Evolutionary conservation across 2,888 invertebrate species (phyloP).

Genomic region (Andrena trimmerana): DNA sequence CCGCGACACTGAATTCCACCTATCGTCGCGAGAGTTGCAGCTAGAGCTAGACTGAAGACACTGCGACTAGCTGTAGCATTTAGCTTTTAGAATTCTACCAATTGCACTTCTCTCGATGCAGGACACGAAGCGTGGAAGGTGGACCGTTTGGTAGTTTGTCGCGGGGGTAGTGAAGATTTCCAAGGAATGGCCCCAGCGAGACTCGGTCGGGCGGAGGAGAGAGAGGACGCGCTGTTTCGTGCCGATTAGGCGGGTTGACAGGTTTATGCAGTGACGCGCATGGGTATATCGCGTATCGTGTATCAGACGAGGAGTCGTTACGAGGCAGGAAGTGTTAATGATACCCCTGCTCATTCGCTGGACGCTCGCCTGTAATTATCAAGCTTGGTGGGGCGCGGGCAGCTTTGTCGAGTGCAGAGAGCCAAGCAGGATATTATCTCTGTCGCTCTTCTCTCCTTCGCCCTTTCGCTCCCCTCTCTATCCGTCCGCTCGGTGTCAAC

Average conservation of each 20-base stretch:
- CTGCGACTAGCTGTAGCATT: too few species aligned
- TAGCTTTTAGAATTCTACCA: too few species aligned
- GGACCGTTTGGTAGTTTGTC: slow-evolving; percentile 7
- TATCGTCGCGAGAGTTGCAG: too few species aligned
- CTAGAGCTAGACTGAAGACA: too few species aligned
- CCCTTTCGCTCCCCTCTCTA: slow-evolving; percentile 13
- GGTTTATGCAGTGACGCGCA: slow-evolving; percentile 80
- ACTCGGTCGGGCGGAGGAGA: neutral
- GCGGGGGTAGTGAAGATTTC: neutral
- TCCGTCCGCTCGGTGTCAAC: slow-evolving; percentile 34
- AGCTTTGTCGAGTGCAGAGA: slow-evolving; percentile 58
- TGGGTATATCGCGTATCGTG: slow-evolving; percentile 77
- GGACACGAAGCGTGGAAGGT: neutral
- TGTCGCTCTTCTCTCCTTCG: slow-evolving; percentile 32
- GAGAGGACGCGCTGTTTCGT: slow-evolving; percentile 55
- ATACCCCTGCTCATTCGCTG: slow-evolving; percentile 84
- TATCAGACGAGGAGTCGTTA: slow-evolving; percentile 83
- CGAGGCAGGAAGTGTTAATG: slow-evolving; percentile 84
- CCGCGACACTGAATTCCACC: too few species aligned
- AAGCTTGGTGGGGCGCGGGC: slow-evolving; percentile 73
- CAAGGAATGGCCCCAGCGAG: neutral
- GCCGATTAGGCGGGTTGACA: slow-evolving; percentile 80
- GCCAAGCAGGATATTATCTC: slow-evolving; percentile 65
- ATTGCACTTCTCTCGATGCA: too few species aligned
- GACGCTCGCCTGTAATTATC: slow-evolving; percentile 84